Conservation (phyloP, 2,797 vertebrate species). For the Steatocranus sp. region DNA sequence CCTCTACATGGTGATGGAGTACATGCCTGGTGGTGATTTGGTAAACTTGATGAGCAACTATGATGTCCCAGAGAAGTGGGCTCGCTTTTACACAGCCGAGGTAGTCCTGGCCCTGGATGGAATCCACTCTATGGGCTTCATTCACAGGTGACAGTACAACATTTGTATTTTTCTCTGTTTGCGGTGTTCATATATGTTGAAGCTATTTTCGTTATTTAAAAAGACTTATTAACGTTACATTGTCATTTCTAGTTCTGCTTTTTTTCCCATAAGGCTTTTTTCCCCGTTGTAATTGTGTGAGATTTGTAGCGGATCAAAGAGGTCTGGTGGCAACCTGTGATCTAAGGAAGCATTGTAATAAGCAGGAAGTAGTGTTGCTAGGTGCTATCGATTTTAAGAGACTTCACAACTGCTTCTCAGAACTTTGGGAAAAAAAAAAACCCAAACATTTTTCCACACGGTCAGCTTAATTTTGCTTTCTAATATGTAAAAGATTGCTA, state of each 20-base stretch:
- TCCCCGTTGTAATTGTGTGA: background rate
- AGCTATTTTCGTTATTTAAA: background rate
- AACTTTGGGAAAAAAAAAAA: accelerated
- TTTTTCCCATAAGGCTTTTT: background rate
- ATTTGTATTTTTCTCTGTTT: background rate
- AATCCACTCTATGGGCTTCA: slow-evolving; percentile 98
- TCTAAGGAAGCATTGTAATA: background rate
- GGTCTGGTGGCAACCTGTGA: background rate
- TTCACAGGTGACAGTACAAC: slow-evolving; percentile 84
- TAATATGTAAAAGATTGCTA: background rate
- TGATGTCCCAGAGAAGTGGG: slow-evolving; percentile 98
- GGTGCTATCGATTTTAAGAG: background rate
- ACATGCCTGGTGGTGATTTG: slow-evolving; percentile 97
- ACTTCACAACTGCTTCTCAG: background rate
- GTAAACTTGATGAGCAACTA: slow-evolving; percentile 99
- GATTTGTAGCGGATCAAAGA: background rate
- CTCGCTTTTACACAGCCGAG: slow-evolving; percentile 97
- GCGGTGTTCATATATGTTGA: background rate
- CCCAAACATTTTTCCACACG: background rate
- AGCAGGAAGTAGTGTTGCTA: background rate
- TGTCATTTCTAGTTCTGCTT: background rate
- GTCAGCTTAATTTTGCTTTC: background rate
- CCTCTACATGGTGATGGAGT: slow-evolving; percentile 99
- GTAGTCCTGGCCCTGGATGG: slow-evolving; percentile 96
- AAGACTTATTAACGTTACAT: background rate